phyloP scores from a whole-genome alignment of 2,888 invertebrate species.

The Caradrina kadenii region DNA sequence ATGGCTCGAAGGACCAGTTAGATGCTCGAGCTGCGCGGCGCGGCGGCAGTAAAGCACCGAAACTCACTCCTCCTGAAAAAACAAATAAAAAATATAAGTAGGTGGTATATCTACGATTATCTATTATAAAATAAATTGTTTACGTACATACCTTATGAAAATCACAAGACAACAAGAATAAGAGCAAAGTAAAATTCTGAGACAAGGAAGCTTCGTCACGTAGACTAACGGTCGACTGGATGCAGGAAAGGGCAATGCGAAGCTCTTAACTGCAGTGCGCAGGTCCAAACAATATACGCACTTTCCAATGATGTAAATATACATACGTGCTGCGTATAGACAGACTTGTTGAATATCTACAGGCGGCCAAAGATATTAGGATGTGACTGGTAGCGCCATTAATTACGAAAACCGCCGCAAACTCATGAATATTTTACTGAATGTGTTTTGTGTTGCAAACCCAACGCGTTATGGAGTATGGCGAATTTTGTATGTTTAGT shows the following conservation, averaged over 20 bases:
- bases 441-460: neutral
- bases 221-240: neutral
- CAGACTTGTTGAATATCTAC: neutral
- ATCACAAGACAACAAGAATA: too few species aligned
- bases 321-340: neutral
- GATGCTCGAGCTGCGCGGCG: neutral
- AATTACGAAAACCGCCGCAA: neutral
- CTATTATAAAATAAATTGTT: too few species aligned
- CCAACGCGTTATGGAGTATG: neutral
- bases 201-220: neutral
- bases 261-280: slow-evolving; percentile 10
- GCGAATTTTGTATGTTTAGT: too few species aligned
- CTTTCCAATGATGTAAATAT: too few species aligned
- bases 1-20: neutral
- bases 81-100: neutral
- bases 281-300: slow-evolving; percentile 3
- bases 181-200: neutral
- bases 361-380: neutral
- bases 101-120: too few species aligned
- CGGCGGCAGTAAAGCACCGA: too few species aligned
- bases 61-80: slow-evolving; percentile 2
- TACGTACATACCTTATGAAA: too few species aligned
- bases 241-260: neutral
- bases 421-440: neutral
- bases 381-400: neutral